A percentile compares a stretch with the other conserved stretches of the same genome.
These are phyloP conservation scores for Glyphotaelius pellucidus DNA, from an alignment of 2,888 invertebrate species.

Conservation along the genomic window DNA sequence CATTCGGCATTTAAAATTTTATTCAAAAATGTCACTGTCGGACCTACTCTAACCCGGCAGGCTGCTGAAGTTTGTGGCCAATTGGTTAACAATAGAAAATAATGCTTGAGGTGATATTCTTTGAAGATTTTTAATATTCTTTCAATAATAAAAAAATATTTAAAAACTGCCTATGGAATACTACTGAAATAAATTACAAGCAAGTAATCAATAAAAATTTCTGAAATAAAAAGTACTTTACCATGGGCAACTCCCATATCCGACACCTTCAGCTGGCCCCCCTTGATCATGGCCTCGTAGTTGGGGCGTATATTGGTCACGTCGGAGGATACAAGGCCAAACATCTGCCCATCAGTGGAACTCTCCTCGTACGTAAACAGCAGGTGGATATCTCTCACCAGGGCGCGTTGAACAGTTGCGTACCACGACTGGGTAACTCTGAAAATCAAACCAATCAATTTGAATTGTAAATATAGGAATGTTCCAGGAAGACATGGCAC, in stretches of 20 bases:
- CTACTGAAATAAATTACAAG: not conserved
- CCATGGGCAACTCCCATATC: slow-evolving; percentile 91
- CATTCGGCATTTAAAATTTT: too few relatives aligned
- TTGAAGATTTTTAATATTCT: too few relatives aligned
- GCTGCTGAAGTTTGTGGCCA: too few relatives aligned
- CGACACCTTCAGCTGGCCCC: slow-evolving; percentile 88
- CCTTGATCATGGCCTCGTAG: slow-evolving; percentile 92
- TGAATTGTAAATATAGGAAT: not conserved
- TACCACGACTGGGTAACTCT: slow-evolving; percentile 84
- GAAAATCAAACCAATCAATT: slow-evolving; percentile 48
- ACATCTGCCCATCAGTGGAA: slow-evolving; percentile 83
- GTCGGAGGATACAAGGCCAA: slow-evolving; percentile 86
- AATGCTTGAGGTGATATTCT: too few relatives aligned
- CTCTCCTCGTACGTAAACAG: slow-evolving; percentile 87
- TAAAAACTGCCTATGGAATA: too few relatives aligned
- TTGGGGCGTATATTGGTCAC: slow-evolving; percentile 90
- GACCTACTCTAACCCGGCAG: too few relatives aligned
- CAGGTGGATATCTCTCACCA: slow-evolving; percentile 89
- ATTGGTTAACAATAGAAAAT: too few relatives aligned
- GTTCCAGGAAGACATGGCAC: not conserved
- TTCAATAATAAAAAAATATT: too few relatives aligned
- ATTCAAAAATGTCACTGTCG: too few relatives aligned
- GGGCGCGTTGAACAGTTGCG: slow-evolving; percentile 84
- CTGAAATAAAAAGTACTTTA: slow-evolving; percentile 70
- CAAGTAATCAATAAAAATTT: not conserved